phyloP scores from a whole-genome alignment of 35 echinoderm and acorn worm genomes.

The Diadema setosum region DNA sequence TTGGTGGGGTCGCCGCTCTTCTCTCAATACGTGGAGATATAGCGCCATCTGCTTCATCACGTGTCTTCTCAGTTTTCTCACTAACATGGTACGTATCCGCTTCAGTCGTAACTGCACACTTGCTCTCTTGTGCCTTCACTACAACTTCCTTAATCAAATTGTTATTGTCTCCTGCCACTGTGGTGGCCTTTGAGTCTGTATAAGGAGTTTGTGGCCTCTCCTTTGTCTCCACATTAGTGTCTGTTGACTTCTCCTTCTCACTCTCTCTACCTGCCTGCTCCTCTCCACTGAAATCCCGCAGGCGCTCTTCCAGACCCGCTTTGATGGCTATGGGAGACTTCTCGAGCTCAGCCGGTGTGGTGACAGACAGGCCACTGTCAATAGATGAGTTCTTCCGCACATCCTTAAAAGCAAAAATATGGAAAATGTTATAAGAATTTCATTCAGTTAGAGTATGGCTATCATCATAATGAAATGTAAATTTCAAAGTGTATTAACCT shows the following conservation, averaged over 20 bases:
- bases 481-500: too few relatives aligned
- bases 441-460: too few relatives aligned
- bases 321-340: slow-evolving; percentile 12
- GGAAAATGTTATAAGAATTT: neutral
- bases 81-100: neutral
- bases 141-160: neutral
- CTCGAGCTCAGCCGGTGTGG: slow-evolving; percentile 78
- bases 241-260: neutral
- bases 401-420: slow-evolving; percentile 33
- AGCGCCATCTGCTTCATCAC: neutral
- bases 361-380: slow-evolving; percentile 91
- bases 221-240: neutral
- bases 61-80: neutral
- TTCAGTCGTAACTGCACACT: neutral
- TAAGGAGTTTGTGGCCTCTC: neutral
- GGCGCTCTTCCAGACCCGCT: neutral
- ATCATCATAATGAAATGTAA: too few relatives aligned
- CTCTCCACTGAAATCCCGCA: neutral
- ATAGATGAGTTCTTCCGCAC: slow-evolving; percentile 86
- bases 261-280: neutral
- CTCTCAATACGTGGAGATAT: neutral
- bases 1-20: neutral
- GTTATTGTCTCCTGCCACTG: neutral
- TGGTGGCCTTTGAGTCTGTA: neutral
- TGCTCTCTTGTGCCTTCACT: neutral